Conservation (phyloP, 2,113 vertebrate genomes). For the Lanius ludovicianus region DNA sequence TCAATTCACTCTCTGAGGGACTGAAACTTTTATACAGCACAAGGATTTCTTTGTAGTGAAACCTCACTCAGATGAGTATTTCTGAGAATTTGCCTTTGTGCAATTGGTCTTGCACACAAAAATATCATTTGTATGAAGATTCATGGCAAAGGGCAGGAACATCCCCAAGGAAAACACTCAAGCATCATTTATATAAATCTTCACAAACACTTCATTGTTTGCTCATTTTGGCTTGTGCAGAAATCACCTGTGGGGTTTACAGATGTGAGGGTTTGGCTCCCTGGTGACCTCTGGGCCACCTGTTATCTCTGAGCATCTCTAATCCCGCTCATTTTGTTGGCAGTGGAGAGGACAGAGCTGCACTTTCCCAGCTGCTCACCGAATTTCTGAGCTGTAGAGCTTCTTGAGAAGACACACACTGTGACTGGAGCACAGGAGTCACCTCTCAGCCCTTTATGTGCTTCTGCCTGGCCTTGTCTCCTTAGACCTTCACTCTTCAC, state of each 20-base stretch:
- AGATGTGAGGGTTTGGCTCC: background rate
- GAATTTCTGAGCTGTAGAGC: background rate
- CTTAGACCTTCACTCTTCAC: background rate
- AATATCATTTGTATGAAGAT: background rate
- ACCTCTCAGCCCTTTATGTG: background rate
- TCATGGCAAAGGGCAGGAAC: background rate
- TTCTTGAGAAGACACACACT: background rate
- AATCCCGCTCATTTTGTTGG: background rate
- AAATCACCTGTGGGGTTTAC: accelerated
- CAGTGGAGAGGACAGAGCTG: background rate
- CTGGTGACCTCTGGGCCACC: background rate
- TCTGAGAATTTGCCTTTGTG: background rate
- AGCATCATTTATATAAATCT: background rate
- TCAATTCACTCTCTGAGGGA: background rate
- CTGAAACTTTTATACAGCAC: background rate
- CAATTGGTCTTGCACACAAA: background rate
- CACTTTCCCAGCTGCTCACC: background rate
- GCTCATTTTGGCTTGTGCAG: background rate
- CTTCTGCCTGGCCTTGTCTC: background rate
- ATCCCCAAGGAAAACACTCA: background rate
- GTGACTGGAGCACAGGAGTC: background rate
- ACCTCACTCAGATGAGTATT: background rate
- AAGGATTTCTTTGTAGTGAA: background rate
- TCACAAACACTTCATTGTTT: background rate
- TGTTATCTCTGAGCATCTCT: background rate